A percentile compares a stretch with the other conserved stretches of the same genome.
phyloP scores from a whole-genome alignment of 2,888 invertebrate genomes.

The Lasiommata megera region DNA sequence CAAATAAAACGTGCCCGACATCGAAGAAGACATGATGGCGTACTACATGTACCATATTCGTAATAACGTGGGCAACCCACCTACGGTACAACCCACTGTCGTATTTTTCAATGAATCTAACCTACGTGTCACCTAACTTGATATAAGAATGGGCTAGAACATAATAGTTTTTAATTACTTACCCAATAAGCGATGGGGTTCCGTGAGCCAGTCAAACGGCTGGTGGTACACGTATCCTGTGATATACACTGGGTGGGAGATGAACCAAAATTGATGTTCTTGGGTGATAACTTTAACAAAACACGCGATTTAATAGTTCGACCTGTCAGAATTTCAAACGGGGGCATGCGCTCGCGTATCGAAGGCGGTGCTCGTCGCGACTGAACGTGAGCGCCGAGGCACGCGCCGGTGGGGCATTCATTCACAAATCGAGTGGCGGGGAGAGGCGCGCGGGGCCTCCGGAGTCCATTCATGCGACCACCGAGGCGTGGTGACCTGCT shows the following conservation, averaged over 20 bases:
- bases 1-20: slow-evolving; percentile 49
- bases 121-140: slow-evolving; percentile 67
- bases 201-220: slow-evolving; percentile 5
- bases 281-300: slow-evolving; percentile 43
- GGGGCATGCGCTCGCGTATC: slow-evolving; percentile 65
- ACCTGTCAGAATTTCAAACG: slow-evolving; percentile 57
- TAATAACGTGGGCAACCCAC: slow-evolving; percentile 74
- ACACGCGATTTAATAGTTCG: slow-evolving; percentile 62
- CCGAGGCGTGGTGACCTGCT: slow-evolving; percentile 42
- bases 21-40: slow-evolving; percentile 56
- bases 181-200: slow-evolving; percentile 65
- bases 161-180: slow-evolving; percentile 59
- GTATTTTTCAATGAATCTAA: slow-evolving; percentile 60
- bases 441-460: slow-evolving; percentile 51
- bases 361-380: slow-evolving; percentile 67
- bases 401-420: slow-evolving; percentile 77
- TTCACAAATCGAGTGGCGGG: slow-evolving; percentile 75
- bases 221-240: background rate
- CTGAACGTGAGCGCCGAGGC: slow-evolving; percentile 71
- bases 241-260: background rate
- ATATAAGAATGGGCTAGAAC: slow-evolving; percentile 47
- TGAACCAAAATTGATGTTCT: slow-evolving; percentile 16
- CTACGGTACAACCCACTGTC: slow-evolving; percentile 68
- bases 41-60: slow-evolving; percentile 66
- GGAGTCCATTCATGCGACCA: slow-evolving; percentile 68